A percentile compares a stretch with the other conserved stretches of the same genome.
Evolutionary conservation across 2,113 vertebrate species (phyloP).

Genomic region (Micronycteris hirsuta): DNA sequence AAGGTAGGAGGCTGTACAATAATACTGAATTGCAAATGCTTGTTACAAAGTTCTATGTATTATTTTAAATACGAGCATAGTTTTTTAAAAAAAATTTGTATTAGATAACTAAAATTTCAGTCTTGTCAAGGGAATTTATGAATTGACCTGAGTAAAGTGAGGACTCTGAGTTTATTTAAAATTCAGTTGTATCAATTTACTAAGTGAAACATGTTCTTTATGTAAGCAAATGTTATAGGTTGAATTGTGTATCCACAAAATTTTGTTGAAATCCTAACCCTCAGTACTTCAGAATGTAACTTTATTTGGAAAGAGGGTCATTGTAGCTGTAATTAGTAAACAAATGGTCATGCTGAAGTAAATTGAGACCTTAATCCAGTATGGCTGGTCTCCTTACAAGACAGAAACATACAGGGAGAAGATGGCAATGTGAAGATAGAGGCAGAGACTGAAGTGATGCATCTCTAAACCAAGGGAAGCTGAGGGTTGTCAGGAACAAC

Average conservation of each 20-base stretch:
- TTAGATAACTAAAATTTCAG: neutral
- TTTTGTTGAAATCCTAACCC: neutral
- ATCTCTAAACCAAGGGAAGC: neutral
- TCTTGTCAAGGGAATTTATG: neutral
- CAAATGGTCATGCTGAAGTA: neutral
- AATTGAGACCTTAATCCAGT: neutral
- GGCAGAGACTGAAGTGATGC: neutral
- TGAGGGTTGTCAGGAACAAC: neutral
- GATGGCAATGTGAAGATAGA: too few species aligned
- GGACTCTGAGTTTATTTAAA: neutral
- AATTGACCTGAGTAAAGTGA: neutral
- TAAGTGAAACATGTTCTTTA: neutral
- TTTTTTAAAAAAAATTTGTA: neutral
- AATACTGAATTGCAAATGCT: neutral
- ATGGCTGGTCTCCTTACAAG: neutral
- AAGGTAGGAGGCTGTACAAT: neutral
- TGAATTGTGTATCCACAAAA: neutral
- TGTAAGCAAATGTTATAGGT: neutral
- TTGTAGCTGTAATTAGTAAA: neutral
- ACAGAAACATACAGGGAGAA: neutral
- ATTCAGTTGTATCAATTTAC: neutral
- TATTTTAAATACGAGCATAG: conserved; percentile 19
- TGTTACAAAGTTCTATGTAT: neutral
- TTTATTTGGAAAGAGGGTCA: neutral
- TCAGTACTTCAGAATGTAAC: neutral